These are phyloP conservation scores for Nemotelus pantherinus DNA, from an alignment of 2,888 invertebrate genomes.

Conservation along the genomic window DNA sequence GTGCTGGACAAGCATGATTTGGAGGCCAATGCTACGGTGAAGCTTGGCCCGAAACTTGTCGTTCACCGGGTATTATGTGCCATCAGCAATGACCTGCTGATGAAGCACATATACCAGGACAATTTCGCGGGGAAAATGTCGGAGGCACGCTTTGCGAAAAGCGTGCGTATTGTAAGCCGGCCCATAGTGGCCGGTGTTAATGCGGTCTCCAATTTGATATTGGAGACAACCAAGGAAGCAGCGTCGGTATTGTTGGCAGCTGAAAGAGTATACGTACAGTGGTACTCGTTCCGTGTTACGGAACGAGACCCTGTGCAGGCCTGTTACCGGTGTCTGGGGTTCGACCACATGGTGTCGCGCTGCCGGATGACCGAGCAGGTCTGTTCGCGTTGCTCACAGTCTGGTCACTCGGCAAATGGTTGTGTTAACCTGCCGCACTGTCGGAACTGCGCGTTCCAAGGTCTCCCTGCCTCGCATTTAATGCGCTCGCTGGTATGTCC, in stretches of 20 bases:
- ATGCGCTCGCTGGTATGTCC: neutral
- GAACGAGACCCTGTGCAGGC: neutral
- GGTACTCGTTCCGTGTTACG: constrained; percentile 2
- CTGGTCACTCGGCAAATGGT: neutral
- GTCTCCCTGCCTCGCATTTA: neutral
- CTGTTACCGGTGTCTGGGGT: constrained; percentile 21
- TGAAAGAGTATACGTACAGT: constrained; percentile 6
- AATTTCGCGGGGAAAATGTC: too few relatives aligned
- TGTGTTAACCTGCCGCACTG: neutral
- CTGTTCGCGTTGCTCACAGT: neutral
- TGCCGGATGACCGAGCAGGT: neutral
- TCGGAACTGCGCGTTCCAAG: neutral
- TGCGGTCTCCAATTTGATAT: neutral
- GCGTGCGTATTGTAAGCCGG: constrained; percentile 4
- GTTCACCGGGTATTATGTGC: too few relatives aligned
- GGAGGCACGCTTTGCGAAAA: neutral
- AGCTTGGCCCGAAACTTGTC: too few relatives aligned
- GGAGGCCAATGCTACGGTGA: too few relatives aligned
- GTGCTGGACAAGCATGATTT: too few relatives aligned
- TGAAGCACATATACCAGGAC: too few relatives aligned
- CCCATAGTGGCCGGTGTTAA: neutral
- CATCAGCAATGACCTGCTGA: too few relatives aligned
- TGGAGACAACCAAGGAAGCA: neutral
- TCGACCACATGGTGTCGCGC: neutral
- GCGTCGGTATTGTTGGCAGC: neutral